Evolutionary conservation across 1,140 invertebrate genomes (phyloP).

Genomic region (Nylanderia fulva): DNA sequence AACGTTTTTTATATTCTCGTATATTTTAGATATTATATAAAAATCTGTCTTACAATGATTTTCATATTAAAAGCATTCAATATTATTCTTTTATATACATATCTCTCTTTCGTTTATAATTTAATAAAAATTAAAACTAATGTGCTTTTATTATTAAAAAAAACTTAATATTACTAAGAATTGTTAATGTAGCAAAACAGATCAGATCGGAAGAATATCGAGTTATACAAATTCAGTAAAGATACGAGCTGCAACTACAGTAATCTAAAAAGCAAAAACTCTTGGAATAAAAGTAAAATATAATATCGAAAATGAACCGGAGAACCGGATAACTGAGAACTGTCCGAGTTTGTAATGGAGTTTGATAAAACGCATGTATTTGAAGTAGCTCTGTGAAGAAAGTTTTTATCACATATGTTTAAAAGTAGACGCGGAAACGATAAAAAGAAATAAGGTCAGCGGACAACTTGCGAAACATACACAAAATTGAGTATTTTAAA

Average conservation of each 20-base stretch:
- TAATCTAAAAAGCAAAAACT: conserved; percentile 5
- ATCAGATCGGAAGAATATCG: neutral
- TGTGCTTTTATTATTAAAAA: no score
- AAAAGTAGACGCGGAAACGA: conserved; percentile 5
- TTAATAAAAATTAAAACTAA: neutral
- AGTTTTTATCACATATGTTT: conserved; percentile 6
- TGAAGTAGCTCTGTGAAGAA: conserved; percentile 7
- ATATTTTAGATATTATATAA: neutral
- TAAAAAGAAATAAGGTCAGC: conserved; percentile 2
- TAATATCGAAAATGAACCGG: conserved; percentile 3
- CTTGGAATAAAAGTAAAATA: neutral
- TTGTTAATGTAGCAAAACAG: neutral
- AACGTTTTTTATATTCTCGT: neutral
- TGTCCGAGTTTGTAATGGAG: conserved; percentile 32
- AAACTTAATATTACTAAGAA: no score
- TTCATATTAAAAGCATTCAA: neutral
- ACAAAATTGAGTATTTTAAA: neutral
- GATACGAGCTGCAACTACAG: neutral
- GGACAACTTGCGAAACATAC: neutral
- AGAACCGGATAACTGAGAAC: neutral
- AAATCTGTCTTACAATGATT: neutral
- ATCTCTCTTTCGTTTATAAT: neutral
- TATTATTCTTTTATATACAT: neutral
- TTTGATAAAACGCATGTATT: conserved; percentile 27
- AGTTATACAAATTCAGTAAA: neutral